A percentile compares a stretch with the other conserved stretches of the same genome.
Conservation (phyloP, 2,888 invertebrate species). For the Cyclophora punctaria region DNA sequence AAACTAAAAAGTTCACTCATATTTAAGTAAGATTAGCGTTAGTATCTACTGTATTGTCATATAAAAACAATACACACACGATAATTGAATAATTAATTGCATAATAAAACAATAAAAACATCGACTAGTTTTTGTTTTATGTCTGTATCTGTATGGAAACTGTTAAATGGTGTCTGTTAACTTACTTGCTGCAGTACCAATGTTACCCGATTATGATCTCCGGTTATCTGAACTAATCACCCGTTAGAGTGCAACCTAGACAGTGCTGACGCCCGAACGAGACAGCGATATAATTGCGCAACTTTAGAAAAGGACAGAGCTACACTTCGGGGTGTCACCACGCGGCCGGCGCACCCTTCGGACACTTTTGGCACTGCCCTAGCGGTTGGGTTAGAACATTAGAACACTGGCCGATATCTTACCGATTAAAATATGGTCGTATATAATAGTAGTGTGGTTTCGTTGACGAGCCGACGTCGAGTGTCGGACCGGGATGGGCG, state of each 20-base stretch:
- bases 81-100: no score
- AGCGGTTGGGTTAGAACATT: constrained; percentile 25
- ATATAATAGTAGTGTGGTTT: constrained; percentile 60
- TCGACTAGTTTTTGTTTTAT: no score
- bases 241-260: constrained; percentile 42
- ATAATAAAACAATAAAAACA: no score
- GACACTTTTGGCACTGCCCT: constrained; percentile 53
- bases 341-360: constrained; percentile 24
- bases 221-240: constrained; percentile 49
- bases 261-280: constrained; percentile 32
- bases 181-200: constrained; percentile 56
- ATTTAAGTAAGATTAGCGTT: no score
- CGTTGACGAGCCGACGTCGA: constrained; percentile 75
- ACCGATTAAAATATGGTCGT: constrained; percentile 69
- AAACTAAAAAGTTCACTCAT: no score
- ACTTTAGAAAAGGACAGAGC: constrained; percentile 46
- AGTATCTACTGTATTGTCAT: no score
- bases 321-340: constrained; percentile 33
- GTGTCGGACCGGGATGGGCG: constrained; percentile 72
- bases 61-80: no score
- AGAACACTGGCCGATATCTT: constrained; percentile 55
- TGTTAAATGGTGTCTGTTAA: constrained; percentile 16
- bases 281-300: constrained; percentile 50
- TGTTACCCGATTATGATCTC: constrained; percentile 44
- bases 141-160: no score